Evolutionary conservation across 2,888 invertebrate genomes (phyloP), one percentile per base, ranked within the genome.

Genomic region (Schrankia costaestrigalis): DNA sequence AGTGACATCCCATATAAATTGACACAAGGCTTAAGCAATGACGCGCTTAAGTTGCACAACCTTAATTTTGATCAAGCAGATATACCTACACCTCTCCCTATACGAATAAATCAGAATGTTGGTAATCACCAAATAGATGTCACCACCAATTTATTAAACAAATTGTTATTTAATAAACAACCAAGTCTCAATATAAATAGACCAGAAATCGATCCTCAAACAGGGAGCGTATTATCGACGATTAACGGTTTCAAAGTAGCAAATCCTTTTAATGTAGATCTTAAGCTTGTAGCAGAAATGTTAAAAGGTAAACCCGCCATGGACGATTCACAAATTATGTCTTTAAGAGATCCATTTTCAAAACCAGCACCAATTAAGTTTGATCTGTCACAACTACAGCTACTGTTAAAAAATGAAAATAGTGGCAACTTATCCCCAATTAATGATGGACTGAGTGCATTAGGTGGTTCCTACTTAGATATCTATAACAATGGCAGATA

Each of bases 231-330:
- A 27, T 14, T 88, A 26, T 77, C 88, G 2, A 86, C 78, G 1
- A 82, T 89, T 11, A 86, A 89, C 55, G 89, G 88, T 3, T 79
- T 85, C 39, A 81, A 82, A 71, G 81, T 89, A n/a, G 80, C 80
- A 1, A 89, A 89, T 47, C 89, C 89, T 8, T 89, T 79, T 38
- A 89, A 89, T 50, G 71, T 89, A 6, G 89, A 89, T 54, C 56
- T 89, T 2, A 86, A 84, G 62, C 53, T 88, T 23, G 82, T 88
- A 1, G 78, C 85, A 14, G 88, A 89, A 33, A 79, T 88, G 72
- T 63, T 89, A 29, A 87, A 79, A 67, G 84, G 85, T 11, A 88
- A 84, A 59, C 47, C 76, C 14, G 41, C 66, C 1, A 34, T 73
- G 18, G 87, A 86, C 26, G 81, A 86, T 21, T 61, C 72, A 1